Evolutionary conservation across 2,113 vertebrate species (phyloP).

Genomic region (Nycticorax nycticorax): DNA sequence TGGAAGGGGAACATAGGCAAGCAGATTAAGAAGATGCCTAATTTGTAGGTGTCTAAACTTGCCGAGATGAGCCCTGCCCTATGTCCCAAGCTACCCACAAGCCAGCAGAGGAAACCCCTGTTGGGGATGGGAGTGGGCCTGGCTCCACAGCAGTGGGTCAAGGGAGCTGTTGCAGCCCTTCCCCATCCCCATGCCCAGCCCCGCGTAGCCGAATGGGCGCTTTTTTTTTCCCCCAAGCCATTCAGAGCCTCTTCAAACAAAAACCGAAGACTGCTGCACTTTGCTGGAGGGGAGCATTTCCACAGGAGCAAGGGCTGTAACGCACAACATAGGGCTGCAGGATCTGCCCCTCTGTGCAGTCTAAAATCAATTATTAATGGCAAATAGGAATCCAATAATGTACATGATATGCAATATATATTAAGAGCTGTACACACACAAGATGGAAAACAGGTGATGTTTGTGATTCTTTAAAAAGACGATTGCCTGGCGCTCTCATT

Average conservation of each 20-base stretch:
- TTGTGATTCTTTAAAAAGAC: not conserved
- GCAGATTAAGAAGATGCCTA: not conserved
- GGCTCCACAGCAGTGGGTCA: not conserved
- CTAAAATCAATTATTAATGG: not conserved
- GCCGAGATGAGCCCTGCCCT: not conserved
- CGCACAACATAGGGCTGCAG: not conserved
- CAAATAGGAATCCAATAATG: not conserved
- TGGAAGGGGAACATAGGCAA: not conserved
- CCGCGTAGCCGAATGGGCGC: not conserved
- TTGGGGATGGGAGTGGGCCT: not conserved
- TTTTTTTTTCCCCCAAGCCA: too few species aligned
- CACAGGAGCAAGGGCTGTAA: not conserved
- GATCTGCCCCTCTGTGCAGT: not conserved
- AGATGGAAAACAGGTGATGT: not conserved
- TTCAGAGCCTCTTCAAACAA: not conserved
- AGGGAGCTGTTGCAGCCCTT: not conserved
- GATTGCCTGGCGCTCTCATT: not conserved
- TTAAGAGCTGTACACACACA: not conserved
- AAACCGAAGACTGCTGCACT: not conserved
- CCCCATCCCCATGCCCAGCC: not conserved
- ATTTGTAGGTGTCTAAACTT: not conserved
- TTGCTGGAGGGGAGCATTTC: not conserved
- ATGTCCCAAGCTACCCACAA: accelerated
- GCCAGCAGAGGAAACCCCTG: not conserved
- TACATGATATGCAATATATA: not conserved